A percentile compares a stretch with the other conserved stretches of the same genome.
phyloP scores from a whole-genome alignment of 2,113 vertebrate genomes.

The Syngnathus typhle region DNA sequence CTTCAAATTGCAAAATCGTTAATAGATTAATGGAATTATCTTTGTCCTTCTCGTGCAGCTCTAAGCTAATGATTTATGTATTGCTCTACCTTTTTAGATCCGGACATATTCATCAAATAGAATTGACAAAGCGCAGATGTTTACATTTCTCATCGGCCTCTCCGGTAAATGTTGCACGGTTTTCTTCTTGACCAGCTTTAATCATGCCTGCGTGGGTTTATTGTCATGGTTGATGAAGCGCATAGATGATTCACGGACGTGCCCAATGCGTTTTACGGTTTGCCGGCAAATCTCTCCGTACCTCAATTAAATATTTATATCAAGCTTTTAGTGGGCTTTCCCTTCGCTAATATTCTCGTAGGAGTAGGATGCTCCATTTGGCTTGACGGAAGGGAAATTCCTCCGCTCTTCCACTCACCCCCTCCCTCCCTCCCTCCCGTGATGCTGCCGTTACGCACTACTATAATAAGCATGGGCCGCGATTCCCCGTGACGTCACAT shows the following conservation, averaged over 20 bases:
- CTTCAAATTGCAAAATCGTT: no score
- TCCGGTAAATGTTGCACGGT: neutral
- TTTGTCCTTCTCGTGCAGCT: neutral
- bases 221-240: neutral
- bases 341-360: slow-evolving; percentile 37
- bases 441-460: slow-evolving; percentile 65
- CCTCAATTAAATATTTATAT: slow-evolving; percentile 37
- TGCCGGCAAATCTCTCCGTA: neutral
- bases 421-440: slow-evolving; percentile 28
- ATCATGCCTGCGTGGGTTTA: neutral
- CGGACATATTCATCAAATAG: no score
- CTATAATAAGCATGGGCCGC: slow-evolving; percentile 58
- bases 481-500: slow-evolving; percentile 71
- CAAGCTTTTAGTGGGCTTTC: slow-evolving; percentile 49
- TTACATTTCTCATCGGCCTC: neutral
- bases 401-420: slow-evolving; percentile 60
- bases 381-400: slow-evolving; percentile 67
- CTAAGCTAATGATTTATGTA: no score
- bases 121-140: neutral
- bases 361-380: slow-evolving; percentile 51
- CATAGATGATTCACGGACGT: neutral
- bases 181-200: neutral
- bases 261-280: neutral
- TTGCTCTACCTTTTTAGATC: no score
- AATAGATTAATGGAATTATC: no score